These are phyloP conservation scores for Ataeniobius toweri DNA, from an alignment of 2,797 vertebrate genomes.

Conservation along the genomic window DNA sequence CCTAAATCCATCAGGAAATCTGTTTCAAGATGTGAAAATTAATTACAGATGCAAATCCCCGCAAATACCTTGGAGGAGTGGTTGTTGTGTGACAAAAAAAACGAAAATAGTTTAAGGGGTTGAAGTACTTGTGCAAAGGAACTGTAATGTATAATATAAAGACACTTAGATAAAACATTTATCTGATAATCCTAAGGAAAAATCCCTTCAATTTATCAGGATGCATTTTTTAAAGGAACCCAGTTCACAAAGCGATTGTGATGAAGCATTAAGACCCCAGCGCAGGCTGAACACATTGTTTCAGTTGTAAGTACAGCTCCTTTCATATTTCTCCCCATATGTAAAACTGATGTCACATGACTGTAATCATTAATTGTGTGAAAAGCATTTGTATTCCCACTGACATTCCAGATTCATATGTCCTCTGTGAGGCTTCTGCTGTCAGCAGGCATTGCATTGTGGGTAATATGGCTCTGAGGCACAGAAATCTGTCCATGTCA, in stretches of 20 bases:
- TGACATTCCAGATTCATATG: constrained; percentile 73
- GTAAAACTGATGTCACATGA: constrained; percentile 72
- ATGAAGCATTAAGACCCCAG: constrained; percentile 58
- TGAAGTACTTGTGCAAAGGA: neutral
- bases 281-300: constrained; percentile 70
- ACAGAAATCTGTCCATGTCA: constrained; percentile 79
- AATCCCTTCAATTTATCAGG: neutral
- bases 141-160: neutral
- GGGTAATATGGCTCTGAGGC: constrained; percentile 78
- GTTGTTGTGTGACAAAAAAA: too few species aligned
- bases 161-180: neutral
- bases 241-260: constrained; percentile 53
- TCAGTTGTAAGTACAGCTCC: constrained; percentile 76
- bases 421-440: constrained; percentile 74
- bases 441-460: constrained; percentile 76
- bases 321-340: constrained; percentile 52
- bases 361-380: constrained; percentile 76
- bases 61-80: too few species aligned
- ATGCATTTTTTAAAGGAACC: constrained; percentile 57
- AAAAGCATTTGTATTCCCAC: constrained; percentile 73
- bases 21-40: neutral
- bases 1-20: neutral
- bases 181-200: neutral
- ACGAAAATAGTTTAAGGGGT: neutral
- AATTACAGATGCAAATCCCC: too few species aligned